These are phyloP conservation scores for Meloidogyne chitwoodi DNA, from an alignment of 1,140 invertebrate genomes.

Conservation along the genomic window DNA sequence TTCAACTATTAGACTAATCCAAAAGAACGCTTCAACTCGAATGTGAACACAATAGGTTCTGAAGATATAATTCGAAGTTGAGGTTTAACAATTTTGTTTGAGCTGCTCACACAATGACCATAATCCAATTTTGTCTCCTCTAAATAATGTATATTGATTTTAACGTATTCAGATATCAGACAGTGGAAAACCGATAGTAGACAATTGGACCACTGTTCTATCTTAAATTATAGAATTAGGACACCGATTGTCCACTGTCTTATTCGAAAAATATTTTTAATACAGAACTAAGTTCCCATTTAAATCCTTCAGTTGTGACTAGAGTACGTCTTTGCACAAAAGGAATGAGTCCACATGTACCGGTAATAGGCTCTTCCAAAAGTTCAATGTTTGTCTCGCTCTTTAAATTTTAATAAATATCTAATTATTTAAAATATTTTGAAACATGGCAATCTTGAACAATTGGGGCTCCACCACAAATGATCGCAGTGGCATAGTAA, in stretches of 20 bases:
- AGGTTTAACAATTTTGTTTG: constrained; percentile 11
- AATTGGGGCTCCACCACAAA: too few species aligned
- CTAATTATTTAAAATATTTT: too few species aligned
- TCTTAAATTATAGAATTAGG: too few species aligned
- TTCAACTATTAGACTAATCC: neutral
- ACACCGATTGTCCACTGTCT: too few species aligned
- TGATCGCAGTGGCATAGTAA: too few species aligned
- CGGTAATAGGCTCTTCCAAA: neutral
- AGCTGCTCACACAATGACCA: constrained; percentile 18
- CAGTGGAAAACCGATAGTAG: too few species aligned
- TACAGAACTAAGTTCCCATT: constrained; percentile 22
- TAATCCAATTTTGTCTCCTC: constrained; percentile 14
- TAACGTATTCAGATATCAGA: neutral
- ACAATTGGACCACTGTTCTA: too few species aligned
- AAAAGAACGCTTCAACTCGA: constrained; percentile 13
- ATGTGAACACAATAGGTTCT: constrained; percentile 23
- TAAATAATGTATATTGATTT: constrained; percentile 26
- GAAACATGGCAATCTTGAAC: too few species aligned
- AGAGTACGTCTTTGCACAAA: constrained; percentile 7
- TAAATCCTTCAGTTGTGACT: constrained; percentile 20
- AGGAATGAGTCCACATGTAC: constrained; percentile 24
- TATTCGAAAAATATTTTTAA: constrained; percentile 1
- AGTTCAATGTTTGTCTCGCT: constrained; percentile 7
- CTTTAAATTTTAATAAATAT: neutral
- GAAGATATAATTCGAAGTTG: constrained; percentile 5